These are phyloP conservation scores for Apomyelois bistriatella DNA, from an alignment of 2,888 invertebrate species.

Conservation along the genomic window DNA sequence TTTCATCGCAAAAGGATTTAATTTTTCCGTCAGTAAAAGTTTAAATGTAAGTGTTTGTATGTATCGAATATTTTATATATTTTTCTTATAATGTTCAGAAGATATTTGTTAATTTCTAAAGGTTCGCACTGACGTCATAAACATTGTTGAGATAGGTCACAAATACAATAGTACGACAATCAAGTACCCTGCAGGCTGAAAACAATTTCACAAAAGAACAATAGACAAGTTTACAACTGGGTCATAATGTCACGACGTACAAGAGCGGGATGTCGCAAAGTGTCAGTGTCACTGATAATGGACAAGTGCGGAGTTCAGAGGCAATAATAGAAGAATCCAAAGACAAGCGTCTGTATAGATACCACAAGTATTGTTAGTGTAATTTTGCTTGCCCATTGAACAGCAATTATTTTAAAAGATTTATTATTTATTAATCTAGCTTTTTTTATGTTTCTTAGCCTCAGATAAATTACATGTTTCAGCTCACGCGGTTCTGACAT, in stretches of 20 bases:
- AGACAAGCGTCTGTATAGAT: not conserved
- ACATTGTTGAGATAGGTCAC: not conserved
- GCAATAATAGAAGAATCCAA: conserved; percentile 32
- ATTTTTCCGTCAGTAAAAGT: too few species aligned
- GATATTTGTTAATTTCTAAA: not conserved
- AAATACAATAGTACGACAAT: not conserved
- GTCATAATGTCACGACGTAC: conserved; percentile 50
- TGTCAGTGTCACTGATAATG: conserved; percentile 49
- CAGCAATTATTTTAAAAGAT: too few species aligned
- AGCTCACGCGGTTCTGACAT: too few species aligned
- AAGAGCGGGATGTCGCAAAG: conserved; percentile 22
- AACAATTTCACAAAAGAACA: conserved; percentile 44
- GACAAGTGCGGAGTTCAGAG: conserved; percentile 38
- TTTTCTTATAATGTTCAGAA: too few species aligned
- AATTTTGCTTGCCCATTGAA: too few species aligned
- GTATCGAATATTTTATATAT: too few species aligned
- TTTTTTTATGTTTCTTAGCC: too few species aligned
- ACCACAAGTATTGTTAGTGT: not conserved
- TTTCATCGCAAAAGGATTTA: too few species aligned
- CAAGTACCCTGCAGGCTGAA: not conserved
- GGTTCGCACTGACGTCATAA: too few species aligned
- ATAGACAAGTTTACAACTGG: conserved; percentile 50
- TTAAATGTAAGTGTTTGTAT: too few species aligned
- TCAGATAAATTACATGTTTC: too few species aligned
- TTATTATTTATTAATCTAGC: too few species aligned